Base-by-base conservation (phyloP, 2,797 vertebrate genomes). In the Myoxocephalus aenaeus region DNA sequence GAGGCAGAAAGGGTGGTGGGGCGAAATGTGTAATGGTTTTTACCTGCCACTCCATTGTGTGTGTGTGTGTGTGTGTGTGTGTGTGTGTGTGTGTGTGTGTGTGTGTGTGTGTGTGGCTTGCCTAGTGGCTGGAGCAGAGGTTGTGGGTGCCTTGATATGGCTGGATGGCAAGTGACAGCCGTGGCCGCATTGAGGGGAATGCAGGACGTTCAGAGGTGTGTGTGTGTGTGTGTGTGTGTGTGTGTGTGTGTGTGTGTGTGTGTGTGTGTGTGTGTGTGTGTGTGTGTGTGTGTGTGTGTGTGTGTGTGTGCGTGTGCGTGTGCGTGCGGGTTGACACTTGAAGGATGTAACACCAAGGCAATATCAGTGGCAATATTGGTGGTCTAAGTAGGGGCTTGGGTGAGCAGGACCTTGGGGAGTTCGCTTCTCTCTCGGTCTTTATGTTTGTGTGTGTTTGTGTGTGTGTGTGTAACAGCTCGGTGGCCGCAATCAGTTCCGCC, bases 401-500 rank as follows among this genome's bases (percentile, higher is more conserved):
- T 68, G 83, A 82, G 79, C 79, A 62, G 68, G 78, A 86, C 88
- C 87, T 77, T 38, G 34, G 73, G 86, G 83, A 74, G 63, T 80
- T 65, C 58, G 57, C 83, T 71, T 70, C 56, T 65, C 73, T 36
- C 58, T 40, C 54, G 10, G 20, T 56, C 14, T 74, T 46, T 68
- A 46, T 69, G 63, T 58, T 40, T 63, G 66, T 54, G 46, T 70
- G 59, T 66, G 22, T 77, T n/a, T 79, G 57, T 59, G 65, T 63
- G 53, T 70, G 63, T 65, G 80, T 79, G 74, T 84, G 75, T 81
- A 61, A 71, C 75, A 61, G 58, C 81, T 80, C 75, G 69, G 71
- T 74, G 77, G 82, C 80, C 17, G 40, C 83, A 94, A 92, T 94
- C 91, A 90, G 89, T 93, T 92, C 87, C 89, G 85, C 90, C 86